Evolutionary conservation across 2,113 vertebrate species (phyloP).

Genomic region (Panthera uncia): DNA sequence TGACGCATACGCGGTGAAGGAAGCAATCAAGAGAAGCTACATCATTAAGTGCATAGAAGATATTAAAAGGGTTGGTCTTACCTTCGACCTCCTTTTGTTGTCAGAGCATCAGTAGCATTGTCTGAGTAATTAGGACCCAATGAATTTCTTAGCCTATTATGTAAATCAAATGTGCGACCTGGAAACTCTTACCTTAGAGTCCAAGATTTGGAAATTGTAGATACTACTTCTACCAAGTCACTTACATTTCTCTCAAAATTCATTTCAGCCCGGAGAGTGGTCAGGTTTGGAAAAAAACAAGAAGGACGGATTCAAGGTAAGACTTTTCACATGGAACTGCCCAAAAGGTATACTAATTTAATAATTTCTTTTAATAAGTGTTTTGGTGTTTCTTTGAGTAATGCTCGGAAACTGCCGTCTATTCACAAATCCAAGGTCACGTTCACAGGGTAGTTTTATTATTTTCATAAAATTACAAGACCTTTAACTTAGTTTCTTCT

Average conservation of each 20-base stretch:
- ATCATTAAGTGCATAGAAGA: conserved; percentile 99
- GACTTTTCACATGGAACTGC: conserved; percentile 81
- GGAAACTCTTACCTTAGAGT: conserved; percentile 78
- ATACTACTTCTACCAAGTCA: conserved; percentile 76
- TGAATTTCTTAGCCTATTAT: neutral
- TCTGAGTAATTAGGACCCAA: neutral
- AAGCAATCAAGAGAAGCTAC: conserved; percentile 95
- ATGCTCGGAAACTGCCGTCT: neutral
- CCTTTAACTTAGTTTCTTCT: conserved; percentile 29
- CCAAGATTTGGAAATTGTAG: conserved; percentile 69
- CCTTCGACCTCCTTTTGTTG: neutral
- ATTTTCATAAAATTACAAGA: conserved; percentile 13
- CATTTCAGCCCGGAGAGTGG: conserved; percentile 86
- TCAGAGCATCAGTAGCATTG: neutral
- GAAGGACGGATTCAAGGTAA: conserved; percentile 87
- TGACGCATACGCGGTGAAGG: conserved; percentile 98
- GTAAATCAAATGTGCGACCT: conserved; percentile 69
- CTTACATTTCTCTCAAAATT: conserved; percentile 83
- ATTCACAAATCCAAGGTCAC: neutral
- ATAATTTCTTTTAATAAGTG: conserved; percentile 24
- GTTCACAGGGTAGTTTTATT: conserved; percentile 31
- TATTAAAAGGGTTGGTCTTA: conserved; percentile 95
- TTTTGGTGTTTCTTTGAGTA: conserved; percentile 26
- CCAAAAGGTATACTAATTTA: conserved; percentile 58
- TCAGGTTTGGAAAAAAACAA: conserved; percentile 84